These are phyloP conservation scores for Bubo blakistoni DNA, from an alignment of 2,113 vertebrate species.

Conservation along the genomic window DNA sequence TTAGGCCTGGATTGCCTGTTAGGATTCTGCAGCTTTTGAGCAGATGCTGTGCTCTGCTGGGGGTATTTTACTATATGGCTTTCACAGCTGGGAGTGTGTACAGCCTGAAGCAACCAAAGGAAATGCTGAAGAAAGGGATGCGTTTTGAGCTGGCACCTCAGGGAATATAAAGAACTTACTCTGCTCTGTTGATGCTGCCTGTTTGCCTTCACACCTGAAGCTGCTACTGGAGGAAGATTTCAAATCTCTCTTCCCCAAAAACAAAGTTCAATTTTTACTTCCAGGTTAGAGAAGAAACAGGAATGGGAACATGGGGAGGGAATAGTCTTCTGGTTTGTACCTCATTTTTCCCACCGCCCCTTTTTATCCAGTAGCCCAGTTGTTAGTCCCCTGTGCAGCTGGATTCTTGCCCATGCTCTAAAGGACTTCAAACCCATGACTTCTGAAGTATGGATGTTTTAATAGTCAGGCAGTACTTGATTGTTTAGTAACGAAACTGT, in stretches of 20 bases:
- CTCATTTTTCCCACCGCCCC: fast-evolving
- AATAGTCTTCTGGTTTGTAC: background rate
- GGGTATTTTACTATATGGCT: background rate
- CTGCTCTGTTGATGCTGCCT: background rate
- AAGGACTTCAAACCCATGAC: background rate
- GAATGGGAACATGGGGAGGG: background rate
- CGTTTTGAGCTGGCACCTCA: background rate
- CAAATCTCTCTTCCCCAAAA: background rate
- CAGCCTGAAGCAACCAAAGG: background rate
- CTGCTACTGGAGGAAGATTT: background rate
- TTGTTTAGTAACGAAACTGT: background rate
- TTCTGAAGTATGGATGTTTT: background rate
- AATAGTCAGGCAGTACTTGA: background rate
- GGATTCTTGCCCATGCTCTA: background rate
- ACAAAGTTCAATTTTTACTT: background rate
- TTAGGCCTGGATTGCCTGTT: background rate
- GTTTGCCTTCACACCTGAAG: background rate
- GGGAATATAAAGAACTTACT: background rate
- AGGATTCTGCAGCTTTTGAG: background rate
- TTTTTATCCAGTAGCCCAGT: background rate
- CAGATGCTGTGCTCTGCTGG: background rate
- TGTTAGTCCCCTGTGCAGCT: background rate
- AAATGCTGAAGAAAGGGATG: background rate
- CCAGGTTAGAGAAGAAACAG: background rate
- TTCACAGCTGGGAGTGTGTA: background rate